phyloP scores from a whole-genome alignment of 2,113 vertebrate species.

The Dicrurus megarhynchus region DNA sequence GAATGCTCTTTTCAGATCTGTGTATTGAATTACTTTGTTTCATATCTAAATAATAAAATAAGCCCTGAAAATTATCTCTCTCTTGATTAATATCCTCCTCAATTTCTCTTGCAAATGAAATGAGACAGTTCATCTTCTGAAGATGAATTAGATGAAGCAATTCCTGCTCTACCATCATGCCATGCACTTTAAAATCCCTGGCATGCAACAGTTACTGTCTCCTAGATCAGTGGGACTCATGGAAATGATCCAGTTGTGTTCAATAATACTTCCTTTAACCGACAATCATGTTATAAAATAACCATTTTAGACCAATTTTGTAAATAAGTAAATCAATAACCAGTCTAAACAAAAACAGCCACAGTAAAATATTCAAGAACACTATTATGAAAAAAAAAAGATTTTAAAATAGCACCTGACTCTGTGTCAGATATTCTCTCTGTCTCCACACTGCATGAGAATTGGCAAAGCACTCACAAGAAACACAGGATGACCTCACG shows the following conservation, averaged over 20 bases:
- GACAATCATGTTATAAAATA: not conserved
- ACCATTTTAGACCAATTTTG: not conserved
- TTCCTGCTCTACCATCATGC: not conserved
- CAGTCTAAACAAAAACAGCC: not conserved
- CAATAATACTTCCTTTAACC: not conserved
- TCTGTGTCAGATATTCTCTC: not conserved
- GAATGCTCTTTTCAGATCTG: not conserved
- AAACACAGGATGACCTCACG: not conserved
- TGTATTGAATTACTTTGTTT: not conserved
- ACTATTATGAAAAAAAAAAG: not conserved
- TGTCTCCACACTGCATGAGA: not conserved
- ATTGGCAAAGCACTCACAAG: not conserved
- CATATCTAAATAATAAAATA: not conserved
- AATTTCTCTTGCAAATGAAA: not conserved
- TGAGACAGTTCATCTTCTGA: not conserved
- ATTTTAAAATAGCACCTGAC: not conserved
- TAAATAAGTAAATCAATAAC: not conserved
- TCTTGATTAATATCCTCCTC: not conserved
- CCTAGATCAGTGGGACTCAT: accelerated
- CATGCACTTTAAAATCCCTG: not conserved
- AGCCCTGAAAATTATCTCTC: not conserved
- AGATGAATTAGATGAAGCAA: not conserved
- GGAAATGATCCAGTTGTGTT: not conserved
- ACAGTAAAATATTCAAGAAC: not conserved
- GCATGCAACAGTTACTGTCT: not conserved